Conservation (phyloP, 2,888 invertebrate genomes). For the Mythimna impura region DNA sequence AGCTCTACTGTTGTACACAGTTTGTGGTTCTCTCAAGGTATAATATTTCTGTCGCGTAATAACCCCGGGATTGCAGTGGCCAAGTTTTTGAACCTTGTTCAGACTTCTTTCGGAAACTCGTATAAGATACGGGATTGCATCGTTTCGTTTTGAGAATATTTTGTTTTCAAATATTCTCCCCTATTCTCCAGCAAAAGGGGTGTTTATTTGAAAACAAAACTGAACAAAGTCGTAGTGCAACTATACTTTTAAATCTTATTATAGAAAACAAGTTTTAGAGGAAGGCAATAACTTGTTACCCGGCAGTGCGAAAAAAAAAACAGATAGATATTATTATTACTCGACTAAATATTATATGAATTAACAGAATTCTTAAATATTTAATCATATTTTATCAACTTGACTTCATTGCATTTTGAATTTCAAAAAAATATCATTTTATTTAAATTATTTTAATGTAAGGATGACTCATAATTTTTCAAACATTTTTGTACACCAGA, state of each 20-base stretch:
- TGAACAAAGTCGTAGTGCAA: slow-evolving; percentile 4
- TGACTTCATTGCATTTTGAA: too few species aligned
- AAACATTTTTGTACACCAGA: too few species aligned
- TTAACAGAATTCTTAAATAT: too few species aligned
- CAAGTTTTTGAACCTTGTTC: slow-evolving; percentile 52
- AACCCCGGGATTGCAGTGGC: slow-evolving; percentile 43
- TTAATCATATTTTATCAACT: too few species aligned
- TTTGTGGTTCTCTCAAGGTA: slow-evolving; percentile 20
- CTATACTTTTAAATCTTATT: background rate
- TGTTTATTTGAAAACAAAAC: slow-evolving; percentile 39
- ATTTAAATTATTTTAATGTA: too few species aligned
- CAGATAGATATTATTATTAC: too few species aligned
- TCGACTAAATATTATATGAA: too few species aligned
- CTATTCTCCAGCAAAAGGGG: background rate
- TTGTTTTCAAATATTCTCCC: too few species aligned
- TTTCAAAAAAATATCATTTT: too few species aligned
- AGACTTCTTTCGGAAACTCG: slow-evolving; percentile 45
- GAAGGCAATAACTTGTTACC: background rate
- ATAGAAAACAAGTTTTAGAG: background rate
- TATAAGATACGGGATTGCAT: slow-evolving; percentile 34
- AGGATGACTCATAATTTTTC: too few species aligned
- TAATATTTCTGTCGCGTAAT: slow-evolving; percentile 46
- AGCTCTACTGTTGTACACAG: slow-evolving; percentile 23
- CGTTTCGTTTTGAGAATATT: slow-evolving; percentile 18
- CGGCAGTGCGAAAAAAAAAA: background rate